A percentile compares a stretch with the other conserved stretches of the same genome.
phyloP scores from a whole-genome alignment of 2,113 vertebrate genomes.

The Campylorhamphus procurvoides region DNA sequence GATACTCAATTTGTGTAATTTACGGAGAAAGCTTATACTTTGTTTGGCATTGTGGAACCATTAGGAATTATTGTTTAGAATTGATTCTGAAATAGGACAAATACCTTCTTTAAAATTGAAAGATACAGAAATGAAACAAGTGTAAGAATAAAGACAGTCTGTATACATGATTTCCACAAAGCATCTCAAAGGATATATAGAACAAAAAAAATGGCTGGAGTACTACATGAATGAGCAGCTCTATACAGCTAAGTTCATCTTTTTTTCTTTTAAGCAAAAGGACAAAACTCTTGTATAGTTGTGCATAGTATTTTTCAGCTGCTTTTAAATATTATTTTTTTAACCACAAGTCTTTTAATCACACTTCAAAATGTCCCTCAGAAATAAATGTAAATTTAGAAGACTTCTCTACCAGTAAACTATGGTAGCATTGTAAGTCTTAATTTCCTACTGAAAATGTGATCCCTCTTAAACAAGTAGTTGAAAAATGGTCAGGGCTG shows the following conservation, averaged over 20 bases:
- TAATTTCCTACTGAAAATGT: neutral
- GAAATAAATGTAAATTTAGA: neutral
- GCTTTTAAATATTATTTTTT: neutral
- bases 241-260: neutral
- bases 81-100: neutral
- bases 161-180: neutral
- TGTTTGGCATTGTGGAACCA: neutral
- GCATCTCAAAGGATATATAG: neutral
- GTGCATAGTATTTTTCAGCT: neutral
- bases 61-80: neutral
- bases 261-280: neutral
- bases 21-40: neutral
- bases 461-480: neutral
- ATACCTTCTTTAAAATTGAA: neutral
- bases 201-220: neutral
- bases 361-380: neutral
- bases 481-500: neutral
- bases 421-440: neutral
- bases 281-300: neutral
- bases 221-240: neutral
- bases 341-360: neutral
- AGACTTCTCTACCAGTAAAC: neutral
- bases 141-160: neutral
- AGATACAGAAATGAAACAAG: neutral
- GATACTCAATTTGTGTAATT: neutral